These are phyloP conservation scores for Takifugu bimaculatus DNA, from an alignment of 2,113 vertebrate genomes.

Conservation along the genomic window DNA sequence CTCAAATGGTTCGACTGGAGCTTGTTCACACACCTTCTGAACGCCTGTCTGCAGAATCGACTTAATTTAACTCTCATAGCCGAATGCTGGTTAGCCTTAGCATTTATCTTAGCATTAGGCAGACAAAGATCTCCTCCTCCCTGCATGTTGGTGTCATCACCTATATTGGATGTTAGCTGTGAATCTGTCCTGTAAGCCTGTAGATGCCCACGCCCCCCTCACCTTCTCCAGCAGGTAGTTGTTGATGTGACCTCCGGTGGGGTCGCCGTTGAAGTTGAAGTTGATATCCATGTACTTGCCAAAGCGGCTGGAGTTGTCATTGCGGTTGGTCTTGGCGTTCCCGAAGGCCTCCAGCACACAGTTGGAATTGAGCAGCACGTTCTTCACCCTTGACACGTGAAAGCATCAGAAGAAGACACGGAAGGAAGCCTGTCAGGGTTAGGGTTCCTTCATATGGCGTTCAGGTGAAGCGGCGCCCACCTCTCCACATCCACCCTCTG, in stretches of 20 bases:
- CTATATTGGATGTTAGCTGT: no score
- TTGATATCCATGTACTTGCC: slow-evolving; percentile 99
- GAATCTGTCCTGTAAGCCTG: no score
- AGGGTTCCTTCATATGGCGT: neutral
- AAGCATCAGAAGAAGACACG: neutral
- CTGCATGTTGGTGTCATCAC: no score
- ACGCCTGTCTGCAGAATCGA: no score
- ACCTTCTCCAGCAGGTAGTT: slow-evolving; percentile 97
- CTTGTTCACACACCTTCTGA: no score
- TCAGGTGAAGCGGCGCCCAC: slow-evolving; percentile 62
- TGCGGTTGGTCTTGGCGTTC: slow-evolving; percentile 93
- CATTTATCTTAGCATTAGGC: no score
- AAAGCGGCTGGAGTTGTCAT: slow-evolving; percentile 94
- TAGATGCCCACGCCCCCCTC: slow-evolving; percentile 11
- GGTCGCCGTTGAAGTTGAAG: slow-evolving; percentile 94
- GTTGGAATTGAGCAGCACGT: slow-evolving; percentile 90
- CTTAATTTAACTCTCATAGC: no score
- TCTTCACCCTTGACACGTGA: slow-evolving; percentile 84
- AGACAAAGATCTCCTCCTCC: no score
- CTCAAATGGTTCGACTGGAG: no score
- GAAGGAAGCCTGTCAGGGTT: neutral
- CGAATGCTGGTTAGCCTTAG: no score
- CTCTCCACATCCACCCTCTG: slow-evolving; percentile 88
- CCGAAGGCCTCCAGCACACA: slow-evolving; percentile 93
- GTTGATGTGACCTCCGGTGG: slow-evolving; percentile 89